Conservation (phyloP, 2,797 vertebrate genomes). For the Acestrorhynchus altus region DNA sequence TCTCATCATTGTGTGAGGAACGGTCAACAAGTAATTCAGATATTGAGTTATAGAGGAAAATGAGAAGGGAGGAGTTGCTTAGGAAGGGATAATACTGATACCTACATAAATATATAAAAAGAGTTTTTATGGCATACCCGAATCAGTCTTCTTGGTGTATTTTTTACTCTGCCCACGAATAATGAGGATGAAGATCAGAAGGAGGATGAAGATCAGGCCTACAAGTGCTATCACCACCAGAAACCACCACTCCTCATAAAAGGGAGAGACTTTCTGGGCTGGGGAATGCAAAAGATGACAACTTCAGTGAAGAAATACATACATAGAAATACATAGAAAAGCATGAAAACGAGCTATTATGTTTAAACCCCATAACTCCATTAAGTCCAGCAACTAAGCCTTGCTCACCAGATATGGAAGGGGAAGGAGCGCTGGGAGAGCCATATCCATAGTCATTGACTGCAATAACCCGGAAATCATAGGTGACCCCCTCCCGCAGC, state of each 20-base stretch:
- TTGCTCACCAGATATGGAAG: constrained; percentile 89
- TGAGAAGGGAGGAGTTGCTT: neutral
- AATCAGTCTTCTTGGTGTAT: constrained; percentile 93
- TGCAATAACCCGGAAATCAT: constrained; percentile 95
- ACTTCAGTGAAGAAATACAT: neutral
- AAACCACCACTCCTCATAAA: constrained; percentile 99
- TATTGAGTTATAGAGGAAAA: neutral
- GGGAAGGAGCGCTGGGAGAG: constrained; percentile 92
- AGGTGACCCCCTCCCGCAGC: constrained; percentile 92
- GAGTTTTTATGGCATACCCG: constrained; percentile 78
- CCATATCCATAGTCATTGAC: constrained; percentile 97
- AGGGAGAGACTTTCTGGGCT: constrained; percentile 96
- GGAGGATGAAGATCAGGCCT: constrained; percentile 97
- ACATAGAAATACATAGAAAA: too few species aligned
- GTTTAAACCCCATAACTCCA: neutral
- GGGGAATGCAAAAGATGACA: constrained; percentile 33
- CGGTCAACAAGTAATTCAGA: too few species aligned
- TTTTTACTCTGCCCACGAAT: constrained; percentile 98
- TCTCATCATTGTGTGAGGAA: too few species aligned
- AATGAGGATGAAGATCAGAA: constrained; percentile 95
- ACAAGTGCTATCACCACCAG: constrained; percentile 95
- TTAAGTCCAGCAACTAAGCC: neutral
- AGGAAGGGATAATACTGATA: constrained; percentile 36
- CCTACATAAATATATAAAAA: too few species aligned
- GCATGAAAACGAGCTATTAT: neutral